Evolutionary conservation across 2,113 vertebrate genomes (phyloP).

Genomic region (Ascaphus truei): DNA sequence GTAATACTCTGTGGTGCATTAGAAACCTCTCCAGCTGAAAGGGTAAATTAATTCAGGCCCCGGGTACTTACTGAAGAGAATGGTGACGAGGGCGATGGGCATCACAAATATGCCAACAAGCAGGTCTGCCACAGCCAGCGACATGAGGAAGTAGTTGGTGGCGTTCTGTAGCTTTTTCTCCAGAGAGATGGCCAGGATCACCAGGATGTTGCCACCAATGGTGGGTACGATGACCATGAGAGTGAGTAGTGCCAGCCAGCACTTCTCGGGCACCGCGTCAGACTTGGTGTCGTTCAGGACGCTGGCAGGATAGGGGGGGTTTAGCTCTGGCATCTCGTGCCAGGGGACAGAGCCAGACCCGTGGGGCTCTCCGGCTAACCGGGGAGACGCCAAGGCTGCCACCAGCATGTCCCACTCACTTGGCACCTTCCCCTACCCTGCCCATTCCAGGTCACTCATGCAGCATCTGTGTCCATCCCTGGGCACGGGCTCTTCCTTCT

Average conservation of each 20-base stretch:
- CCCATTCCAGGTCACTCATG: background rate
- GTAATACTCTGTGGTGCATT: background rate
- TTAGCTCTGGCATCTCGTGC: constrained; percentile 19
- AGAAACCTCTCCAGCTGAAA: background rate
- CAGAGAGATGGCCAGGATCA: constrained; percentile 89
- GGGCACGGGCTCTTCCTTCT: no score
- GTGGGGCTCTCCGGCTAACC: background rate
- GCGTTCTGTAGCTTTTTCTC: constrained; percentile 95
- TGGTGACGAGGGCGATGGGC: constrained; percentile 86
- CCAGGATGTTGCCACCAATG: constrained; percentile 92
- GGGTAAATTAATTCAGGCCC: background rate
- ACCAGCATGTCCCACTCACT: constrained; percentile 17
- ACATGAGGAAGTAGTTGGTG: constrained; percentile 96
- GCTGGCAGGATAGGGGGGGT: background rate
- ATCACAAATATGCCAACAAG: constrained; percentile 95
- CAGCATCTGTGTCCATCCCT: background rate
- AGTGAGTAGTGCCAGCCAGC: constrained; percentile 84
- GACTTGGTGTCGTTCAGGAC: background rate
- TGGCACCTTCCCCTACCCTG: background rate
- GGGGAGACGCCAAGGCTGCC: background rate
- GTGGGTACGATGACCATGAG: constrained; percentile 90
- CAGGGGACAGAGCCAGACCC: background rate
- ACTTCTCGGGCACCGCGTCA: constrained; percentile 43
- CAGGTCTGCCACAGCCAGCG: constrained; percentile 89
- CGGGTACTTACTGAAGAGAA: constrained; percentile 84